A percentile compares a stretch with the other conserved stretches of the same genome.
These are phyloP conservation scores for Ammodytes dubius DNA, from an alignment of 2,113 vertebrate species.

Conservation along the genomic window DNA sequence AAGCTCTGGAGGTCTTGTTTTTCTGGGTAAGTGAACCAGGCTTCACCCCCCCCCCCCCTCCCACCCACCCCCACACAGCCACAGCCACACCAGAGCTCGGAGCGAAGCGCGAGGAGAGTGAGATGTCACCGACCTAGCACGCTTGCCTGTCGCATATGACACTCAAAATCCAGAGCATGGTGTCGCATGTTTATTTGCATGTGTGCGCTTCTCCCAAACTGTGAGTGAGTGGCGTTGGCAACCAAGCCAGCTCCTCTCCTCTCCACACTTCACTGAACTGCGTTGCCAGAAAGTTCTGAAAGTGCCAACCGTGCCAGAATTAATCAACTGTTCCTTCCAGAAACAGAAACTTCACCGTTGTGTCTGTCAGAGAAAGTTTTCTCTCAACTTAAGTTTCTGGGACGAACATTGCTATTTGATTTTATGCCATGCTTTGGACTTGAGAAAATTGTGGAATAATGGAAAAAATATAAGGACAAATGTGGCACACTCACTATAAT, in stretches of 20 bases:
- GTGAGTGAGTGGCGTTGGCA: constrained; percentile 72
- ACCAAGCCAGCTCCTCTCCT: constrained; percentile 66
- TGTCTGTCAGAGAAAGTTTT: constrained; percentile 51
- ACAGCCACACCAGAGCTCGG: constrained; percentile 27
- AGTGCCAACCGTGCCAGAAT: constrained; percentile 73
- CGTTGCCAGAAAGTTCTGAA: constrained; percentile 69
- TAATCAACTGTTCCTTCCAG: constrained; percentile 71
- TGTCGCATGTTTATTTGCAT: constrained; percentile 74
- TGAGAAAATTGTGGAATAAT: constrained; percentile 33
- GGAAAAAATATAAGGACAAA: constrained; percentile 7
- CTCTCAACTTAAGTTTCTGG: constrained; percentile 38
- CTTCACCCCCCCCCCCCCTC: background rate
- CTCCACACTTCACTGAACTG: constrained; percentile 76
- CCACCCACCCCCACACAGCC: constrained; percentile 24
- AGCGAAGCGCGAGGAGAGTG: constrained; percentile 57
- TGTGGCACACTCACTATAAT: no score
- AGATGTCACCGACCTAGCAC: constrained; percentile 71
- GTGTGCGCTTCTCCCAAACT: constrained; percentile 55
- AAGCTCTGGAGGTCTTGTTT: constrained; percentile 38
- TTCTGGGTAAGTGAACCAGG: constrained; percentile 36
- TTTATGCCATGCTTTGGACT: constrained; percentile 7
- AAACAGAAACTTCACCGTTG: constrained; percentile 52
- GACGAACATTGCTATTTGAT: constrained; percentile 16
- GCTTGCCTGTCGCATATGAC: constrained; percentile 57
- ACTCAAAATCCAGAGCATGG: constrained; percentile 56